Conservation (phyloP, 1,140 invertebrate genomes). For the Sycophila sp. region DNA sequence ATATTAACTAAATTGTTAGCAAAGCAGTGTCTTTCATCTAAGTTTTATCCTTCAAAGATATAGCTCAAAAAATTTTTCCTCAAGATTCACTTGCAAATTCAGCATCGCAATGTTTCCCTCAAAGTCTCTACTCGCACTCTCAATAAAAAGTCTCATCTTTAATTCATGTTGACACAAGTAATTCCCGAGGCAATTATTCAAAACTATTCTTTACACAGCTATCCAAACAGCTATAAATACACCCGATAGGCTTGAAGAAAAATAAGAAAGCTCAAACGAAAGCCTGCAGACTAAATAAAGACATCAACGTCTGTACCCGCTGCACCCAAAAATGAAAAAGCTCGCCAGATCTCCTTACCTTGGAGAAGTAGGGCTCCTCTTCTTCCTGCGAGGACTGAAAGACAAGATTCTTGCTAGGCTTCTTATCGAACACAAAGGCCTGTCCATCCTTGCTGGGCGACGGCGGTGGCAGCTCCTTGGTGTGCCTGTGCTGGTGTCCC, state of each 20-base stretch:
- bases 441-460: constrained; percentile 79
- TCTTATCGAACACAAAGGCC: constrained; percentile 90
- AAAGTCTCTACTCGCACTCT: no score
- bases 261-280: neutral
- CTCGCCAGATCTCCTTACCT: constrained; percentile 65
- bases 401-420: constrained; percentile 73
- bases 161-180: no score
- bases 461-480: constrained; percentile 66
- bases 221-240: neutral
- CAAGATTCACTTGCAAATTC: no score
- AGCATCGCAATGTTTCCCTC: no score
- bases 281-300: neutral
- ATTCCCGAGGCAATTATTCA: no score
- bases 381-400: constrained; percentile 80
- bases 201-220: neutral
- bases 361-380: constrained; percentile 81
- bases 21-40: no score
- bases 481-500: constrained; percentile 48
- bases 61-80: no score
- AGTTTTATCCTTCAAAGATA: no score
- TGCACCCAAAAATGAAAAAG: neutral
- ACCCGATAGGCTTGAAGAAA: neutral
- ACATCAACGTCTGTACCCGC: neutral
- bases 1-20: no score
- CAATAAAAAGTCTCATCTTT: no score